phyloP scores from a whole-genome alignment of 1,140 invertebrate species.

The Pseudomyrmex sp. region DNA sequence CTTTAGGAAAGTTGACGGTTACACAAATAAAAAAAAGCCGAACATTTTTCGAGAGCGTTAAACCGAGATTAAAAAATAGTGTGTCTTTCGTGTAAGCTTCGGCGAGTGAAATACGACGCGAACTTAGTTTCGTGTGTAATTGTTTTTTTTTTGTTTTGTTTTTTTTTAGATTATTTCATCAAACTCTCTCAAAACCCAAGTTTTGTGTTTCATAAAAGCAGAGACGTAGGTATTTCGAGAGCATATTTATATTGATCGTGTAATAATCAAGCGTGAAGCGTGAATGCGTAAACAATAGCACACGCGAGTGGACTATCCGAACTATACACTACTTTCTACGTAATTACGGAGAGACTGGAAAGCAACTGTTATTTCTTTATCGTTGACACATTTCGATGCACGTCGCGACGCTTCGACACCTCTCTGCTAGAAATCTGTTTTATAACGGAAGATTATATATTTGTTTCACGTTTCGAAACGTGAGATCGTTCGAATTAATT shows the following conservation, averaged over 20 bases:
- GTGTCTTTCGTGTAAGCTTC: too few relatives aligned
- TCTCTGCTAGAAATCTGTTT: conserved; percentile 22
- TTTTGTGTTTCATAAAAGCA: too few relatives aligned
- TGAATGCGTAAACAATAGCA: conserved; percentile 54
- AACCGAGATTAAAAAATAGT: background rate
- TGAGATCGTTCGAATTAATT: background rate
- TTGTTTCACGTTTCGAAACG: background rate
- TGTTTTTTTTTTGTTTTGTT: too few relatives aligned
- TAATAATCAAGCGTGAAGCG: conserved; percentile 24
- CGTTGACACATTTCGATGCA: conserved; percentile 56
- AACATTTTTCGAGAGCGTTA: background rate
- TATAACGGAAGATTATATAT: conserved; percentile 19
- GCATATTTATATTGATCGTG: conserved; percentile 15
- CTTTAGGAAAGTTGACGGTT: background rate
- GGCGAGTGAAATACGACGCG: too few relatives aligned
- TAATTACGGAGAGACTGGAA: conserved; percentile 35
- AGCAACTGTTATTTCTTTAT: conserved; percentile 47
- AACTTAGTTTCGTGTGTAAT: too few relatives aligned
- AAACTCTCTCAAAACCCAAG: too few relatives aligned
- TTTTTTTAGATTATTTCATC: too few relatives aligned
- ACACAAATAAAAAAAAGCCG: background rate
- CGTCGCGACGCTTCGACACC: conserved; percentile 28
- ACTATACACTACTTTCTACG: conserved; percentile 33
- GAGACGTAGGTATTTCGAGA: too few relatives aligned
- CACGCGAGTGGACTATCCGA: conserved; percentile 15